Base-by-base conservation (phyloP, 2,888 invertebrate species). In the Nemotelus pantherinus region DNA sequence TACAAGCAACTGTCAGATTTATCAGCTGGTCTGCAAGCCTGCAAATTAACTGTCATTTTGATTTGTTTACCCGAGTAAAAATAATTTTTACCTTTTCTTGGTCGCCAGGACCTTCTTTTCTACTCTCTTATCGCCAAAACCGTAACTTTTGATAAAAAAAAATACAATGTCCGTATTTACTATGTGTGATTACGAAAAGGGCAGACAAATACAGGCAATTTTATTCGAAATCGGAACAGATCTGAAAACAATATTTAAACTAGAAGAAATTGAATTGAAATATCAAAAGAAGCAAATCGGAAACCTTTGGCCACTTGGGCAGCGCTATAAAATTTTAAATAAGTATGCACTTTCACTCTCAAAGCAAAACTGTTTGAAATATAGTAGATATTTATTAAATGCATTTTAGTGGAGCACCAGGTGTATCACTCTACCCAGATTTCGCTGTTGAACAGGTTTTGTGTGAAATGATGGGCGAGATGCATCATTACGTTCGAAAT, bases 381-480 rank as follows among this genome's bases (percentile, higher is more conserved):
- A 2, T 50, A 50, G 9, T 1, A 3, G 9, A 25, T 67, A 67
- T 48, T 67, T 9, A 3, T 25, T 68, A 2, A 58, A 44, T 71
- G 2, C 5, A 43, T 71, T 71, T 71, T 39, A 74, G 74, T 6
- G 74, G 74, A 47, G 60, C 74, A 4, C 74, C 74, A 47, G 74
- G 63, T 4, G 48, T 74, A 5, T 74, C 74, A 2, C 41, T 74
- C 41, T 74, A 74, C 41, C 74, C 74, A 5, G 74, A 74, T 5
- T 2, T 47, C 9, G 48, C 48, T 3, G 63, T 74, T 2, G 63
- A 74, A 63, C 47, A 48, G 5, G 63, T 74, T 9, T n/a, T 39
- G 25, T 74, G 74, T 41, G 74, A 60, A 60, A 74, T 74, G 50
- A 63, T 60, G 74, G 9, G 9, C 47, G 63, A 41, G 2, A 74